Evolutionary conservation across 2,888 invertebrate genomes (phyloP), one percentile per base, ranked within the genome.

Genomic region (Parapristionchus giblindavisi): DNA sequence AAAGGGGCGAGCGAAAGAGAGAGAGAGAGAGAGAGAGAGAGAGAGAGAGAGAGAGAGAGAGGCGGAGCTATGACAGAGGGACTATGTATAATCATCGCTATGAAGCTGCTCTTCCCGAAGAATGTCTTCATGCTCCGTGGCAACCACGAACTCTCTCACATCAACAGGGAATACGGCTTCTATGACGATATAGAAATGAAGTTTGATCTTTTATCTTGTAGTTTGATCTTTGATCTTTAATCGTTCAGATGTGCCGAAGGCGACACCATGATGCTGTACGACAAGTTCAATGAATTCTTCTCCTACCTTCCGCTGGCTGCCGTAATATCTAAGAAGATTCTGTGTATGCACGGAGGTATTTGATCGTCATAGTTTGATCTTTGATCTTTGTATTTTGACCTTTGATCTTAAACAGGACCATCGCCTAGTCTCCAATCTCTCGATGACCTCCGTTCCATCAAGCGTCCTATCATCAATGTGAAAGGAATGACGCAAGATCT

Each of bases 131-230:
- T n/a, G n/a, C n/a, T n/a, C 24, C 78, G 81, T 36, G 73, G 81
- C 40, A 82, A 82, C 74, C 82, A 82, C 68, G 82, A 82, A 61
- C 75, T 83, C 38, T 60, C 61, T 40, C 78, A 81, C 61, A 82
- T 80, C 72, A 80, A 80, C 76, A 79, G 66, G 75, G 71, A 72
- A 27, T 81, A 81, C 76, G 81, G 81, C 27, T 81, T 81, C 71
- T 43, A 68, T 58, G 76, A 73, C 1, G 81, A 79, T 52, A 58
- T n/a, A n/a, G n/a, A n/a, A n/a, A 21, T 27, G 63, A 32, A 34
- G 34, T 58, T 58, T 58, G 58, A 58, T 58, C 58, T 54, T 54
- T 54, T n/a, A 54, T 54, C 54, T 54, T n/a, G n/a, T 8, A 24
- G 11, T 1, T n/a, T 54, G 4, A 54, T 54, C 54, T 54, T 60